Percentiles rank a stretch among this genome's conserved stretches.
Conservation (phyloP, 2,797 vertebrate genomes). For the Amphiprion clarkii region DNA sequence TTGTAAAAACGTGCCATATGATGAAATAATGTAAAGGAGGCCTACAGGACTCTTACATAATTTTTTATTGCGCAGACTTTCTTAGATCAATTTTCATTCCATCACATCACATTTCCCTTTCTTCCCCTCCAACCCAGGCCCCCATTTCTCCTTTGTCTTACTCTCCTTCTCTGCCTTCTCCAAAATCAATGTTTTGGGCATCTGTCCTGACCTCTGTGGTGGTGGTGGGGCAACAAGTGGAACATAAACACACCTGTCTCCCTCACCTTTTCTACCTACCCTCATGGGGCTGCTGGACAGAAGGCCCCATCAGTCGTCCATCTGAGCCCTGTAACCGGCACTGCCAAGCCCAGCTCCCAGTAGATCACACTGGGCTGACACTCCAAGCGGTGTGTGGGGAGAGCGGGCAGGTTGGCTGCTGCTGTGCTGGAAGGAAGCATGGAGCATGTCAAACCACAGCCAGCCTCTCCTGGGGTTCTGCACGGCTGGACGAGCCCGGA, state of each 20-base stretch:
- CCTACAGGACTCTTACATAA: conserved; percentile 45
- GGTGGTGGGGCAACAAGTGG: conserved; percentile 70
- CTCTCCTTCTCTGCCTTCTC: conserved; percentile 27
- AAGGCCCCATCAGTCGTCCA: conserved; percentile 78
- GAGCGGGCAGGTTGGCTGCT: conserved; percentile 33
- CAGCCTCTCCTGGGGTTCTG: conserved; percentile 58
- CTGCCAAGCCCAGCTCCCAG: conserved; percentile 77
- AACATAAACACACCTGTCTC: conserved; percentile 80
- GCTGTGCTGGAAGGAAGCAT: conserved; percentile 60
- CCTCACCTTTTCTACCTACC: conserved; percentile 55
- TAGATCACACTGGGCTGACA: conserved; percentile 68
- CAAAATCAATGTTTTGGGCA: conserved; percentile 65
- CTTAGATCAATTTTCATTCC: conserved; percentile 56
- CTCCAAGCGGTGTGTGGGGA: conserved; percentile 62
- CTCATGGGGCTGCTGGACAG: conserved; percentile 74
- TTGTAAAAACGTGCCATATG: too few species aligned
- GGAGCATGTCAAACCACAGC: conserved; percentile 72
- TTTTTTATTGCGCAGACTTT: conserved; percentile 60
- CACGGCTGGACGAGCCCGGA: conserved; percentile 60
- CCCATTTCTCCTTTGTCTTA: conserved; percentile 33
- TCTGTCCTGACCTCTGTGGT: conserved; percentile 60
- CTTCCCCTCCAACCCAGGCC: conserved; percentile 4
- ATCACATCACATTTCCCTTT: conserved; percentile 34
- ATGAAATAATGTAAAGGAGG: too few species aligned
- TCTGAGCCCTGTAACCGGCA: conserved; percentile 75